phyloP scores from a whole-genome alignment of 2,888 invertebrate species.

The Strigamia maritima region DNA sequence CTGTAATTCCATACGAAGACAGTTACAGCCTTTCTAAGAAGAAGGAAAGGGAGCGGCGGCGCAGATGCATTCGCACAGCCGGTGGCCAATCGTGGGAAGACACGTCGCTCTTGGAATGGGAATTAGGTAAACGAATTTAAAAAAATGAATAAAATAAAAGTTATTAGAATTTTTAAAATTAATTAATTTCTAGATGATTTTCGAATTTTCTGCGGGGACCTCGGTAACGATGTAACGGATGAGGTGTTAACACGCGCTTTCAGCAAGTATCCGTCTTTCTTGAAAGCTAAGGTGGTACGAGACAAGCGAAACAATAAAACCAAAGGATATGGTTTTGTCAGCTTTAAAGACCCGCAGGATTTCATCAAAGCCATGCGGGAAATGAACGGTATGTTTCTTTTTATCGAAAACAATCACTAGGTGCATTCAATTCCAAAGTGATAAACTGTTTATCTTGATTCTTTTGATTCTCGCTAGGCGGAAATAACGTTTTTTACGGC shows the following conservation, averaged over 20 bases:
- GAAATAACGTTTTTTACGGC: too few species aligned
- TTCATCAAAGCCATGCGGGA: slow-evolving; percentile 98
- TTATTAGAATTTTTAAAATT: too few species aligned
- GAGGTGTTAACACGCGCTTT: slow-evolving; percentile 95
- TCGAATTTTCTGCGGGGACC: slow-evolving; percentile 97
- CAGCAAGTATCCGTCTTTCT: slow-evolving; percentile 87
- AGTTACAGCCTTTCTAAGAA: slow-evolving; percentile 33
- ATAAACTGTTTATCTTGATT: too few species aligned
- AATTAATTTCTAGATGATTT: slow-evolving; percentile 59
- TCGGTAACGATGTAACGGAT: slow-evolving; percentile 98
- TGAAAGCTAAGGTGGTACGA: slow-evolving; percentile 88
- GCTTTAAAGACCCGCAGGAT: slow-evolving; percentile 95
- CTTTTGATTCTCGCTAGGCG: too few species aligned
- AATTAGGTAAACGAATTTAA: slow-evolving; percentile 69
- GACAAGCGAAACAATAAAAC: slow-evolving; percentile 97
- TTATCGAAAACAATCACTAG: too few species aligned
- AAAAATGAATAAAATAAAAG: too few species aligned
- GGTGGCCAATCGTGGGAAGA: slow-evolving; percentile 98
- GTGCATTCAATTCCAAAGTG: too few species aligned
- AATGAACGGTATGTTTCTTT: slow-evolving; percentile 95
- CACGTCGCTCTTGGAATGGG: slow-evolving; percentile 87
- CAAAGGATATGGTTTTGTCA: slow-evolving; percentile 98
- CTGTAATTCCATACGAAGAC: neutral
- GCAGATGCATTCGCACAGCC: slow-evolving; percentile 80
- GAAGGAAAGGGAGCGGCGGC: slow-evolving; percentile 59